Percentiles rank a stretch among this genome's conserved stretches.
These are phyloP conservation scores for Torymus aiolomorphi DNA, from an alignment of 2,888 invertebrate genomes.

Conservation along the genomic window DNA sequence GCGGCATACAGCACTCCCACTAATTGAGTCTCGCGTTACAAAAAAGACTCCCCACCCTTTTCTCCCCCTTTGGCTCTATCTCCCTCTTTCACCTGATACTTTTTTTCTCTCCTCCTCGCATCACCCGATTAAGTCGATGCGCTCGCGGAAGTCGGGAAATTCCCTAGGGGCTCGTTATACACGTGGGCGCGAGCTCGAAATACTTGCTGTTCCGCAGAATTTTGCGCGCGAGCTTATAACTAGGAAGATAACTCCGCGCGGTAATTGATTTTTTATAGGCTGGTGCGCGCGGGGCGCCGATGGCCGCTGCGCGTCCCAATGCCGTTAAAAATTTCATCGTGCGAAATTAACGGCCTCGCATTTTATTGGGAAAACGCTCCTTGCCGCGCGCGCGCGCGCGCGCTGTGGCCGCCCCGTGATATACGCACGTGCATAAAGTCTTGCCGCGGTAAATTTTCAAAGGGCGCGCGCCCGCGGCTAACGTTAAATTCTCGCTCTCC, in stretches of 20 bases:
- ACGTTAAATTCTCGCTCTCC: too few species aligned
- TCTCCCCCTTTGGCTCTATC: background rate
- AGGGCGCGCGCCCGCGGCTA: too few species aligned
- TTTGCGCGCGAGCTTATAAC: background rate
- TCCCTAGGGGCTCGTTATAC: too few species aligned
- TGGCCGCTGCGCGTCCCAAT: background rate
- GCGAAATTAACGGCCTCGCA: constrained; percentile 42
- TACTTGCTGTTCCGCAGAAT: background rate
- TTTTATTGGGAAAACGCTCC: constrained; percentile 45
- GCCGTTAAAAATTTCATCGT: constrained; percentile 41
- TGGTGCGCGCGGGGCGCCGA: background rate
- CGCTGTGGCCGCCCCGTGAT: background rate
- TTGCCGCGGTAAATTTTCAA: background rate
- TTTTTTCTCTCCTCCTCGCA: too few species aligned
- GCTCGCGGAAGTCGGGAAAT: too few species aligned
- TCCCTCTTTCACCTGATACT: too few species aligned
- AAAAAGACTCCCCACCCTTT: background rate
- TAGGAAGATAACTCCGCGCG: background rate
- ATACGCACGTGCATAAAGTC: constrained; percentile 43
- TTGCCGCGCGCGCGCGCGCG: background rate
- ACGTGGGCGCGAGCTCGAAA: background rate
- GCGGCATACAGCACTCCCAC: constrained; percentile 8
- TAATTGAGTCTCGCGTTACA: constrained; percentile 23
- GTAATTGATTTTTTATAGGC: constrained; percentile 37
- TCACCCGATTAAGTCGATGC: background rate